Percentiles rank a stretch among this genome's conserved stretches.
Evolutionary conservation across 2,888 invertebrate species (phyloP).

Genomic region (Chloroclysta siterata): DNA sequence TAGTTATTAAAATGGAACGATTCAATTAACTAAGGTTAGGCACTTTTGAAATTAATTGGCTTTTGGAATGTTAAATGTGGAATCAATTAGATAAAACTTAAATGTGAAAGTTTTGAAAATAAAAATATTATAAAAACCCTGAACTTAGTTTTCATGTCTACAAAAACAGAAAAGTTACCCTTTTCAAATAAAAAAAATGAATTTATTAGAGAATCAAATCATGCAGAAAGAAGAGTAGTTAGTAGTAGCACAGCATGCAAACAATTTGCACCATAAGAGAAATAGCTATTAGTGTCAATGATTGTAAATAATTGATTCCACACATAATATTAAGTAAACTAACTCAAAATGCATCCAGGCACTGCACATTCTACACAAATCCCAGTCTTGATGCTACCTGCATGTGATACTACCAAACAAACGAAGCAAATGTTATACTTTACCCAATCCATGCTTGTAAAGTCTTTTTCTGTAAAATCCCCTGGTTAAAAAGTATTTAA

Average conservation of each 20-base stretch:
- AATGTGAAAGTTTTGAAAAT: too few species aligned
- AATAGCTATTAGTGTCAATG: conserved; percentile 6
- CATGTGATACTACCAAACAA: conserved; percentile 12
- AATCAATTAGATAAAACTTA: conserved; percentile 5
- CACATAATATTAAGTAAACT: conserved; percentile 17
- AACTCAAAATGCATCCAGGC: conserved; percentile 17
- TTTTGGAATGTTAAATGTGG: conserved; percentile 11
- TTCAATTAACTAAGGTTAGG: conserved; percentile 9
- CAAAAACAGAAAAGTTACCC: neutral
- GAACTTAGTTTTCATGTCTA: too few species aligned
- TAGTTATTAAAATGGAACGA: neutral
- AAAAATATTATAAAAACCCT: too few species aligned
- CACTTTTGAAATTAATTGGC: conserved; percentile 11
- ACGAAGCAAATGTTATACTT: conserved; percentile 82
- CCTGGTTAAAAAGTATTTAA: conserved; percentile 90
- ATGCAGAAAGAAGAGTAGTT: conserved; percentile 10
- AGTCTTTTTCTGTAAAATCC: conserved; percentile 89
- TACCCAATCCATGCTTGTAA: conserved; percentile 89
- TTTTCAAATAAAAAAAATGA: neutral
- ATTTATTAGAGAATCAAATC: neutral
- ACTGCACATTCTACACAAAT: conserved; percentile 13
- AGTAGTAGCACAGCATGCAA: conserved; percentile 19
- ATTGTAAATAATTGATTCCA: conserved; percentile 28
- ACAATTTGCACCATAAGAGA: conserved; percentile 6
- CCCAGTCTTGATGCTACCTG: conserved; percentile 5